phyloP scores from a whole-genome alignment of 2,888 invertebrate species.

The Melolontha melolontha region DNA sequence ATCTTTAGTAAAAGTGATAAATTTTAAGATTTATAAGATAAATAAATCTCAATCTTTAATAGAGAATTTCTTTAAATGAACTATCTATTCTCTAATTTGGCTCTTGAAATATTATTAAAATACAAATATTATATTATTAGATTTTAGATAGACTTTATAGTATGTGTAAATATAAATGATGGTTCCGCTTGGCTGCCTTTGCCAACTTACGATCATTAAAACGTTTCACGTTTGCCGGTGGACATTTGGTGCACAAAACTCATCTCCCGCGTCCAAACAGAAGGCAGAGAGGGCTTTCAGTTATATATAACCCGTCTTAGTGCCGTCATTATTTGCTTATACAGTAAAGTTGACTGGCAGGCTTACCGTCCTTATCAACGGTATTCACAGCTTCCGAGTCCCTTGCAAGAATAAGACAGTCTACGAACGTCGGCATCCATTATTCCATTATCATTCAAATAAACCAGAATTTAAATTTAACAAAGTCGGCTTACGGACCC shows the following conservation, averaged over 20 bases:
- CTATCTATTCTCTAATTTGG: too few species aligned
- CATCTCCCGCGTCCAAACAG: conserved; percentile 25
- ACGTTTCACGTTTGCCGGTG: neutral
- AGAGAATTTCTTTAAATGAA: too few species aligned
- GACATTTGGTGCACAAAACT: conserved; percentile 25
- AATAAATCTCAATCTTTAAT: too few species aligned
- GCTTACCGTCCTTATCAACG: conserved; percentile 58
- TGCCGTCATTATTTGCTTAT: conserved; percentile 33
- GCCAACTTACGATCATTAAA: neutral
- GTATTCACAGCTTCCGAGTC: conserved; percentile 56
- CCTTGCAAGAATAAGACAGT: conserved; percentile 50
- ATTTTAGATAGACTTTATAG: too few species aligned
- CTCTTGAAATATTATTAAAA: too few species aligned
- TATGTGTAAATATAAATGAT: neutral
- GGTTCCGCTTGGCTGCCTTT: neutral
- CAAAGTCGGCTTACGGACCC: conserved; percentile 49
- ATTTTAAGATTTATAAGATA: too few species aligned
- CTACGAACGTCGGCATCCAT: conserved; percentile 54
- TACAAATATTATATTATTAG: too few species aligned
- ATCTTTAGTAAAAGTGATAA: too few species aligned
- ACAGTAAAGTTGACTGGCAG: conserved; percentile 53
- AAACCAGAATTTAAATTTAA: conserved; percentile 57
- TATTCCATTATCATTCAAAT: conserved; percentile 61
- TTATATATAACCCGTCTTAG: conserved; percentile 38
- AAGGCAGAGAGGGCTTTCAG: conserved; percentile 30